Evolutionary conservation across 2,113 vertebrate genomes (phyloP).

Genomic region (Prionailurus viverrinus): DNA sequence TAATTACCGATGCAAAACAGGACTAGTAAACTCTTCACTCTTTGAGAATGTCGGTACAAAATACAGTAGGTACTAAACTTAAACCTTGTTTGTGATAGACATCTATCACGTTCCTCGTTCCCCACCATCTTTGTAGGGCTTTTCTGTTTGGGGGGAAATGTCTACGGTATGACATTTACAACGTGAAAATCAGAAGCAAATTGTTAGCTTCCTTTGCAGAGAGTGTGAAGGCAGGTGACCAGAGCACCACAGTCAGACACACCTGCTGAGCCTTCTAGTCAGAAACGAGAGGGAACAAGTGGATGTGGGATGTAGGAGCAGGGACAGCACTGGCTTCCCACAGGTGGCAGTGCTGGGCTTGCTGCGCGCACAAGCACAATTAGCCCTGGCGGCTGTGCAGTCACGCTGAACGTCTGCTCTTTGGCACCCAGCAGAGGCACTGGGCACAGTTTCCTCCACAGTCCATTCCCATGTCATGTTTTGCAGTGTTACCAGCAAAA

Average conservation of each 20-base stretch:
- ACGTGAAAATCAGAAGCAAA: not conserved
- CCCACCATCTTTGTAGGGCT: not conserved
- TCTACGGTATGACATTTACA: not conserved
- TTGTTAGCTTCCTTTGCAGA: not conserved
- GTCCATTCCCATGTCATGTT: not conserved
- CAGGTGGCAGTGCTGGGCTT: not conserved
- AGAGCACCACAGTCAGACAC: not conserved
- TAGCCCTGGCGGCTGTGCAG: rapidly evolving
- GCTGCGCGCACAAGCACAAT: not conserved
- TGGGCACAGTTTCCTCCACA: not conserved
- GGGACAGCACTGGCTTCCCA: no score
- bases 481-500: not conserved
- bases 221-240: rapidly evolving
- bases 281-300: not conserved
- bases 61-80: not conserved
- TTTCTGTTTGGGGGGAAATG: not conserved
- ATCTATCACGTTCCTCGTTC: not conserved
- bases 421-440: not conserved
- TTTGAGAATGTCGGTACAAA: not conserved
- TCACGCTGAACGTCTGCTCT: not conserved
- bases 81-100: not conserved
- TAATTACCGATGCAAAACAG: not conserved
- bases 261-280: not conserved
- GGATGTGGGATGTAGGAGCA: not conserved
- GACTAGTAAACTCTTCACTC: not conserved